Evolutionary conservation across 2,113 vertebrate genomes (phyloP).

Genomic region (Prunella fulvescens): DNA sequence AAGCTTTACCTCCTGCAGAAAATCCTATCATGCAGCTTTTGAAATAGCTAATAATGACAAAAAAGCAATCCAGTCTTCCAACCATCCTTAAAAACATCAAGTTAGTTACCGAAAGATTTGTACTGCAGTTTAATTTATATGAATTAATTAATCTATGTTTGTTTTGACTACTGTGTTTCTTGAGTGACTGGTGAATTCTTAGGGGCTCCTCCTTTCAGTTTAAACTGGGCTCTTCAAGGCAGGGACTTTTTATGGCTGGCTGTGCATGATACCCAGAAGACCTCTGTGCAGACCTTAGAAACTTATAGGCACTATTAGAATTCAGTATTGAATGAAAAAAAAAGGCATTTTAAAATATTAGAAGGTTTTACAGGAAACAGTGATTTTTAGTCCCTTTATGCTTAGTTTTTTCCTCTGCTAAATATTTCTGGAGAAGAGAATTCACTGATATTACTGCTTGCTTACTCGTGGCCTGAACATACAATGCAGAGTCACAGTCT

Average conservation of each 20-base stretch:
- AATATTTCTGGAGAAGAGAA: not conserved
- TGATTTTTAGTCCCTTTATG: not conserved
- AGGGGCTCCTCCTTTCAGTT: not conserved
- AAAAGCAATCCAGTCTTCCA: not conserved
- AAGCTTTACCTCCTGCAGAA: not conserved
- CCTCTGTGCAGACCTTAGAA: not conserved
- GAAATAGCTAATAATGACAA: not conserved
- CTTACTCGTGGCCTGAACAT: not conserved
- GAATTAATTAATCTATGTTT: not conserved
- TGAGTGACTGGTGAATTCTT: not conserved
- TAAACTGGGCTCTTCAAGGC: not conserved
- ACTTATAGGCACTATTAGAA: not conserved
- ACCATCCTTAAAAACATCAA: not conserved
- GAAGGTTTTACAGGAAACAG: not conserved
- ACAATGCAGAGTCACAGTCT: conserved; percentile 17
- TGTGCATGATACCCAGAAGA: not conserved
- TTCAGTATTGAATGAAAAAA: not conserved
- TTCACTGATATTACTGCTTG: not conserved
- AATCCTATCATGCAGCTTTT: not conserved
- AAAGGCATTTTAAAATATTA: not conserved
- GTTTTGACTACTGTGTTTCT: not conserved
- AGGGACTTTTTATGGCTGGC: not conserved
- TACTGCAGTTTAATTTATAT: not conserved
- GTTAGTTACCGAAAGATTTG: not conserved
- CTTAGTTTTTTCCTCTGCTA: not conserved